Base-by-base conservation (phyloP, 2,888 invertebrate species). In the Cinara cedri region DNA sequence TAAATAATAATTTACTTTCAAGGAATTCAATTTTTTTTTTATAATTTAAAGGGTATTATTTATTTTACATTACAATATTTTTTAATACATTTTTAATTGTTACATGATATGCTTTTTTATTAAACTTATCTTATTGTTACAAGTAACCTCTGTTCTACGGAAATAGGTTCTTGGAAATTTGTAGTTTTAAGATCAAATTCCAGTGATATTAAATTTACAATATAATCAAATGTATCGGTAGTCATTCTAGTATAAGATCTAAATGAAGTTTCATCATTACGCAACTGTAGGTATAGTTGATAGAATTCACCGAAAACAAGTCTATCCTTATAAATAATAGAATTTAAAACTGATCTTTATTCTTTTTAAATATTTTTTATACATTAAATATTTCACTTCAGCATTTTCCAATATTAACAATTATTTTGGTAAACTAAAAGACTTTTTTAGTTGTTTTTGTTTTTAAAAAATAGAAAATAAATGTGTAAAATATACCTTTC, bases 71-170 rank as follows among this genome's bases (percentile, higher is more conserved):
- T 60, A 60, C 34, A 14, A 60, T 16, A 60, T 60, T 60, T 63
- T 63, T 63, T 63, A 63, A 63, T 42, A 63, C 16, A 42, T 63
- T 63, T 42, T n/a, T 63, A 42, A 60, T 63, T 63, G n/a, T 63
- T 63, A 0, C 42, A 63, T 42, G 42, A 63, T 63, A 42, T 63
- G 63, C 10, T 63, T 63, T 42, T 63, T 63, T 34, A 34, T 34
- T 34, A 4, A 34, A 34, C 14, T 65, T 65, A 65, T 46, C 46
- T 65, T 65, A 65, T 66, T 66, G 66, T 66, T 66, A 66, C 66
- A 66, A 66, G 66, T 66, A 66, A 66, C 66, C 49, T 49, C 66
- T 66, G 66, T 49, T 66, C 66, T 66, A 66, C 49, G 66, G 65
- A 65, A 65, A 65, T 66, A 63, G 63, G 42, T 63, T 63, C 42